These are phyloP conservation scores for Glaucomys volans DNA, from an alignment of 2,113 vertebrate genomes.

Conservation along the genomic window DNA sequence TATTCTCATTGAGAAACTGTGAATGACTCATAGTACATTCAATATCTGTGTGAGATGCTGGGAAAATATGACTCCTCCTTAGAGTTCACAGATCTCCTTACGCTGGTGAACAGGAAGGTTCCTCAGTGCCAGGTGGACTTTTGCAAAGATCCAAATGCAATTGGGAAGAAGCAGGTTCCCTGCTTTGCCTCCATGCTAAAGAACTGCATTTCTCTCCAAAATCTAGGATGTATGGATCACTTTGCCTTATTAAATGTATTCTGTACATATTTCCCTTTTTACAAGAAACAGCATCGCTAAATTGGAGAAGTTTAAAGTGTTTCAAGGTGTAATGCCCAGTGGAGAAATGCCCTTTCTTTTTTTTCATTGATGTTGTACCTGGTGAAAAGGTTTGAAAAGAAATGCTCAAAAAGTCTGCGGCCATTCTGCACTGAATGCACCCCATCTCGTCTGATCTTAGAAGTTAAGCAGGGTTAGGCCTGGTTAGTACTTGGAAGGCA, in stretches of 20 bases:
- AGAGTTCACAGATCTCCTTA: slow-evolving; percentile 97
- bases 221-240: slow-evolving; percentile 63
- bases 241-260: not conserved
- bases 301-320: not conserved
- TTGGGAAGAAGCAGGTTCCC: slow-evolving; percentile 98
- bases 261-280: not conserved
- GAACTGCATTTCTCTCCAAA: slow-evolving; percentile 94
- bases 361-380: not conserved
- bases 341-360: not conserved
- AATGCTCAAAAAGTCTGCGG: slow-evolving; percentile 76
- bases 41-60: slow-evolving; percentile 90
- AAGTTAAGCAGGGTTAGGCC: too few species aligned
- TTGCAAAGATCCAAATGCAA: slow-evolving; percentile 81
- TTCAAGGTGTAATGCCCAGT: not conserved
- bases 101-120: slow-evolving; percentile 95
- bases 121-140: slow-evolving; percentile 89
- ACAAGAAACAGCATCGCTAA: not conserved
- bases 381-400: slow-evolving; percentile 43
- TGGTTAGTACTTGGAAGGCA: too few species aligned
- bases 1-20: slow-evolving; percentile 95
- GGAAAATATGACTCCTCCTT: slow-evolving; percentile 86
- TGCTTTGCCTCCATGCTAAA: slow-evolving; percentile 99
- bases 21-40: slow-evolving; percentile 96
- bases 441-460: too few species aligned
- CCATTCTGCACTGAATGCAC: too few species aligned